phyloP scores from a whole-genome alignment of 2,113 vertebrate genomes.

The Apteryx mantelli region DNA sequence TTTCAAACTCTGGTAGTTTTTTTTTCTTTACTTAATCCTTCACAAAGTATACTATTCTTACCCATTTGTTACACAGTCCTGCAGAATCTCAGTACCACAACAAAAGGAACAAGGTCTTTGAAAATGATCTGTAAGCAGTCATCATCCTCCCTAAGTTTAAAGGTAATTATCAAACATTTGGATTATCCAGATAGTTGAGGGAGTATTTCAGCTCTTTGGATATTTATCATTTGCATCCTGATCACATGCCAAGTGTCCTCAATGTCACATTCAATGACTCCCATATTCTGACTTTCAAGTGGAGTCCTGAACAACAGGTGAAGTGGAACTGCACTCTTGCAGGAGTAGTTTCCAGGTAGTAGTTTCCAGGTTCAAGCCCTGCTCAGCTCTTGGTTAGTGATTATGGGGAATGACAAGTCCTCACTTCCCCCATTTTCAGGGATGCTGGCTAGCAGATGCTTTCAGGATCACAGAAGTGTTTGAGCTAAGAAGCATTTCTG shows the following conservation, averaged over 20 bases:
- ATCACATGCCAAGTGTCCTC: background rate
- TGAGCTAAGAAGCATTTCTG: background rate
- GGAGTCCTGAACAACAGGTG: background rate
- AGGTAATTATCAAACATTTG: slow-evolving; percentile 1
- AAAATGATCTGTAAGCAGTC: background rate
- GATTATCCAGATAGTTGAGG: background rate
- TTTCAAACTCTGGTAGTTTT: background rate
- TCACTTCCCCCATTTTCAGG: background rate
- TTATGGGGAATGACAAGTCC: background rate
- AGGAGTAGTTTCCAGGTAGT: background rate
- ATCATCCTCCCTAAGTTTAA: background rate
- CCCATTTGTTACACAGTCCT: background rate
- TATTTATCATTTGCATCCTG: background rate
- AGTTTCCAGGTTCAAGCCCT: background rate
- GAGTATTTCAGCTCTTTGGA: background rate
- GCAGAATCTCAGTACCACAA: background rate
- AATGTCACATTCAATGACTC: background rate
- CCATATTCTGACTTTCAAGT: background rate
- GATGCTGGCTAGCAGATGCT: background rate
- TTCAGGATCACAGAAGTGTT: background rate
- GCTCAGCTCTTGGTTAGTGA: background rate
- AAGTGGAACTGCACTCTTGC: background rate
- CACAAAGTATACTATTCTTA: background rate
- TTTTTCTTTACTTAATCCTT: background rate
- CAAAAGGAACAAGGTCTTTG: background rate